Conservation (phyloP, 1,140 invertebrate species). For the Drosophila leontia region DNA sequence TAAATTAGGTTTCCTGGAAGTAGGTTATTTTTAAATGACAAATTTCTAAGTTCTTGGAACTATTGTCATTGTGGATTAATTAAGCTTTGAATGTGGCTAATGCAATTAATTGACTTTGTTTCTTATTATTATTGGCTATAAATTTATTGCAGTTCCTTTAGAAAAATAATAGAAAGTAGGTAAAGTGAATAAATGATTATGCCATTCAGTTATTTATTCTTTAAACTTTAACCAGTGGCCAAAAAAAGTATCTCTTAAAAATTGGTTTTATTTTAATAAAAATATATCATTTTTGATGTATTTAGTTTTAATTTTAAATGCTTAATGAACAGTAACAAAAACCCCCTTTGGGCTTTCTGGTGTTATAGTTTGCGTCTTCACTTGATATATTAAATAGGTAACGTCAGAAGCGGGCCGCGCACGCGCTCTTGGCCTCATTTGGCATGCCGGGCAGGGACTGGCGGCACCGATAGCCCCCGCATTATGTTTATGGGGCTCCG, state of each 20-base stretch:
- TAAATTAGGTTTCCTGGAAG: not conserved
- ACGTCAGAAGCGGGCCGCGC: slow-evolving; percentile 56
- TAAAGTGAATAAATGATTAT: not conserved
- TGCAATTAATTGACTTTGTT: not conserved
- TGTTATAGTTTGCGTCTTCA: not conserved
- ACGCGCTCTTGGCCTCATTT: slow-evolving; percentile 65
- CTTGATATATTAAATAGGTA: slow-evolving; percentile 19
- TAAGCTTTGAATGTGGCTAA: not conserved
- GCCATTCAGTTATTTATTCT: not conserved
- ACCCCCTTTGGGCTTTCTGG: slow-evolving; percentile 10
- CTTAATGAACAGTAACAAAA: not conserved
- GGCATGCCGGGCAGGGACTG: slow-evolving; percentile 44
- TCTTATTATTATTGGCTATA: slow-evolving; percentile 1
- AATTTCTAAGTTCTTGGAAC: not conserved
- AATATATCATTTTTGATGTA: not conserved
- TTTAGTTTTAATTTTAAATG: not conserved
- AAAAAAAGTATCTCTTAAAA: too few relatives aligned
- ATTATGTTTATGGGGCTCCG: slow-evolving; percentile 45
- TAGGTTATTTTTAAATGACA: not conserved
- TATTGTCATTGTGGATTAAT: not conserved
- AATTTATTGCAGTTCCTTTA: not conserved
- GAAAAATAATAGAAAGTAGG: not conserved
- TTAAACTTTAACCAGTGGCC: not conserved
- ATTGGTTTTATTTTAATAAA: too few relatives aligned
- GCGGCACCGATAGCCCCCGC: slow-evolving; percentile 18